phyloP scores from a whole-genome alignment of 2,797 vertebrate genomes.

The Vultur gryphus region DNA sequence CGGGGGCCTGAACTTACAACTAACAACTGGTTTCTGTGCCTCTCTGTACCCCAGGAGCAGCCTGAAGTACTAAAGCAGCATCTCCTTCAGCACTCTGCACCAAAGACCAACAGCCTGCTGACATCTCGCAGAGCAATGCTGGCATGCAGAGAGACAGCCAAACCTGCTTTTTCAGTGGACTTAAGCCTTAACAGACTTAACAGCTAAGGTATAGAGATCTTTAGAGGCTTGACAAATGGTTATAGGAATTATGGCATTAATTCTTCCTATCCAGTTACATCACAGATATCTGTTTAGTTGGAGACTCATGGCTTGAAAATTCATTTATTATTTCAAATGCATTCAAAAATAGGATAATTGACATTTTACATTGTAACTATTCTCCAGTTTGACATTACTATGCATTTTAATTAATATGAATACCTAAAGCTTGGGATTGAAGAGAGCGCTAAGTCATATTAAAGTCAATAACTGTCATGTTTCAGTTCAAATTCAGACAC shows the following conservation, averaged over 20 bases:
- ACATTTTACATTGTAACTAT: constrained; percentile 7
- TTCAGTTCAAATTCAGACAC: not conserved
- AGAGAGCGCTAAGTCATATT: not conserved
- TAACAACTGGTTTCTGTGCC: not conserved
- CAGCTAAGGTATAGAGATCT: not conserved
- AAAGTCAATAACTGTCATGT: not conserved
- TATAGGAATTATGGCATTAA: not conserved
- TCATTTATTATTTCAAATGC: not conserved
- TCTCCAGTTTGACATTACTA: constrained; percentile 10
- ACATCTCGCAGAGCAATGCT: not conserved
- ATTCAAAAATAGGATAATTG: constrained; percentile 42
- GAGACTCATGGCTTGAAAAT: not conserved
- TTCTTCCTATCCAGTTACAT: not conserved
- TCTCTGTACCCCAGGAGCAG: not conserved
- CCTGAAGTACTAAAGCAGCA: not conserved
- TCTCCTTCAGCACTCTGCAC: not conserved
- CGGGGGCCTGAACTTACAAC: not conserved
- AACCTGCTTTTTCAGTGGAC: not conserved
- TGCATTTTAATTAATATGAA: constrained; percentile 14
- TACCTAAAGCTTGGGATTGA: not conserved
- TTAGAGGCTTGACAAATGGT: not conserved
- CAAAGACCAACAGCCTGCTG: not conserved
- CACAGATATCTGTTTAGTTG: not conserved
- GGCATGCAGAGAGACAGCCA: not conserved
- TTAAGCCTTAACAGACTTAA: not conserved